A percentile compares a stretch with the other conserved stretches of the same genome.
These are phyloP conservation scores for Syndactyla subalaris DNA, from an alignment of 2,797 vertebrate species.

Conservation along the genomic window DNA sequence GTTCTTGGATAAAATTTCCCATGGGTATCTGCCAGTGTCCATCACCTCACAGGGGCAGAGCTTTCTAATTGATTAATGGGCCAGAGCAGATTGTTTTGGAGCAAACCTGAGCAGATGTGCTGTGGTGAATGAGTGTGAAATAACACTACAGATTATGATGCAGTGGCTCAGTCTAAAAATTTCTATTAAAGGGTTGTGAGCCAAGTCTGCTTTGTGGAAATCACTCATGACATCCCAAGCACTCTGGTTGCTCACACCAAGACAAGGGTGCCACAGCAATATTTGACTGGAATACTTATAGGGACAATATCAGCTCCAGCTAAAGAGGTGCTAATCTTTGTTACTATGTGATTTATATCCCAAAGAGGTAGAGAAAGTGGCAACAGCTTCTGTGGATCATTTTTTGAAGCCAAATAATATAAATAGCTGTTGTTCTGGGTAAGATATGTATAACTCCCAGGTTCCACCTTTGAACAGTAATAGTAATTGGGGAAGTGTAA, in stretches of 20 bases:
- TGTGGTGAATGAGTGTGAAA: background rate
- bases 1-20: background rate
- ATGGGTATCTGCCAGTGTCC: background rate
- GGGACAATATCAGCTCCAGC: background rate
- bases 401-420: background rate
- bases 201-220: background rate
- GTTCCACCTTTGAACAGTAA: background rate
- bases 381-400: background rate
- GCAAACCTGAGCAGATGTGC: background rate
- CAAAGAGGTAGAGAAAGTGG: background rate
- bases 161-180: background rate
- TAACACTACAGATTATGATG: background rate
- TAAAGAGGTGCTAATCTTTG: background rate
- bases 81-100: background rate
- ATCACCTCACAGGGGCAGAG: rapidly evolving
- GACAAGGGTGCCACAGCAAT: background rate
- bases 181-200: background rate
- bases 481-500: background rate
- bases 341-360: background rate
- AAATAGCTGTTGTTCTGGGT: background rate
- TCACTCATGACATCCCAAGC: background rate
- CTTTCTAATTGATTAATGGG: background rate
- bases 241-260: background rate
- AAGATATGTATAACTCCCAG: background rate
- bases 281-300: background rate